Conservation (phyloP, 30 jellyfish, hydroid and myxozoan genomes). For the Pseudorhiza aurosa region DNA sequence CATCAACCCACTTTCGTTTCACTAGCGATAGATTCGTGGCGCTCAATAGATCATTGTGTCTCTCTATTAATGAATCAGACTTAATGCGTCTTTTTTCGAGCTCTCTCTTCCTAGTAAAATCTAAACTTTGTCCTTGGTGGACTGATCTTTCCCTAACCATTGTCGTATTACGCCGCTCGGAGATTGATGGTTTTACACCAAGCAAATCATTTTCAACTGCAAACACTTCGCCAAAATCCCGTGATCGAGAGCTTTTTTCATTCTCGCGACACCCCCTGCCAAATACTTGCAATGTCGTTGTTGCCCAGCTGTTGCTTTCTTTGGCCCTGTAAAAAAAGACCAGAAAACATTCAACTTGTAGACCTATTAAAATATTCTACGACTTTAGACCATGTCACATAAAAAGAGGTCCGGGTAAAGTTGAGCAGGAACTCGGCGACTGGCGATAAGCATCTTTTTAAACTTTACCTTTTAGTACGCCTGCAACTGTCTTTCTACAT, state of each 20-base stretch:
- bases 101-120: background rate
- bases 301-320: background rate
- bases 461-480: too few relatives aligned
- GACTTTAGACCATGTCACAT: too few relatives aligned
- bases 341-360: too few relatives aligned
- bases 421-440: too few relatives aligned
- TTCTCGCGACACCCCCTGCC: conserved; percentile 17
- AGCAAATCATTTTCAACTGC: background rate
- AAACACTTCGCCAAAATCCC: background rate
- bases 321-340: too few relatives aligned
- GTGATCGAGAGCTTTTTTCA: background rate
- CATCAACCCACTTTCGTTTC: background rate
- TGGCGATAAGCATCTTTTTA: too few relatives aligned
- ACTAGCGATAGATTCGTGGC: background rate
- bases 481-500: too few relatives aligned
- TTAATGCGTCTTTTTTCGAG: background rate
- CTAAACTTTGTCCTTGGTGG: background rate
- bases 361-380: too few relatives aligned
- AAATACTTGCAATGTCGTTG: background rate
- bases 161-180: background rate
- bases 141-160: background rate
- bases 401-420: too few relatives aligned
- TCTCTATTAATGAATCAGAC: background rate
- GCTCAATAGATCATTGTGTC: background rate
- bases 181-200: background rate